Evolutionary conservation across 1,140 invertebrate genomes (phyloP), one percentile per base, ranked within the genome.

Genomic region (Subanguina moxae): DNA sequence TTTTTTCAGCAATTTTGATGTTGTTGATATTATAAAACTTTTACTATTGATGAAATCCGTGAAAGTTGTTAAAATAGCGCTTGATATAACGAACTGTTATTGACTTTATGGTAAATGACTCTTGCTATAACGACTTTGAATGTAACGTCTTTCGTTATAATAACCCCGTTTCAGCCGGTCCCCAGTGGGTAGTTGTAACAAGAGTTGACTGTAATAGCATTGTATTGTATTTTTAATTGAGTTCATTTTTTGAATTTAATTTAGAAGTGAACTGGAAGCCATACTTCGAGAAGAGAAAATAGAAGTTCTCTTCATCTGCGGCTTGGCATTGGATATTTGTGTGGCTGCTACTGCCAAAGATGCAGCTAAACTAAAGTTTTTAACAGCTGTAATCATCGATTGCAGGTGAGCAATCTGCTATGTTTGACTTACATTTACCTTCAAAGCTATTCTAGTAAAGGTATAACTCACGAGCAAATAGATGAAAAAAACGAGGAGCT

Each of bases 261-360:
- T 89, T 0, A 88, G 93, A 76, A 97, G 93, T 3, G 89, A 89
- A 21, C 84, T 97, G n/a, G 88, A 88, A 68, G 86, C 87, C 0
- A 89, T 94, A 80, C 85, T 98, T 43, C 87, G 88, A 48, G 85
- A 88, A 78, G 88, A 89, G 73, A 88, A 88, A 45, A 89, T 91
- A 13, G 93, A 92, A 7, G 93, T 95, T 83, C 90, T 97, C 66
- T 96, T 92, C 82, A 89, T 95, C 15, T 95, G 92, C 83, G 94
- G 94, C 0, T 84, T 98, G 48, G 94, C 94, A 0, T 93, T 93
- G 78, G 94, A 98, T 83, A 90, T 96, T 57, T 97, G 94, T 83
- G 94, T 97, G 17, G 64, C 69, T 11, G 68, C 68, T 9, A 84
- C 83, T 15, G 75, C 82, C 9, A 30, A 71, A 17, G 83, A 84